These are phyloP conservation scores for Pollenia amentaria DNA, from an alignment of 2,888 invertebrate genomes.

Conservation along the genomic window DNA sequence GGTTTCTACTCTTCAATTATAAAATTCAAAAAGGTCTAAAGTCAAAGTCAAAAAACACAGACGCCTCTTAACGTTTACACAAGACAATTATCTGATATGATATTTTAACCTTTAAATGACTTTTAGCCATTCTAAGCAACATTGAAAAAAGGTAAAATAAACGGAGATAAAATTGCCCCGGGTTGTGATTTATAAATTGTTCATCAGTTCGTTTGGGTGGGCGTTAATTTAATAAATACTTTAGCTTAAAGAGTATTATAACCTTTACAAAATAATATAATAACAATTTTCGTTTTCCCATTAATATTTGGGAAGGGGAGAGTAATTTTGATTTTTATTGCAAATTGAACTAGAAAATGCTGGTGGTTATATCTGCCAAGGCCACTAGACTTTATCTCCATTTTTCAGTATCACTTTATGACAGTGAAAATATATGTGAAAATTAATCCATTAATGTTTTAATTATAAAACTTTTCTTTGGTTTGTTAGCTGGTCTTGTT, in stretches of 20 bases:
- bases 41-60: background rate
- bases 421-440: conserved; percentile 16
- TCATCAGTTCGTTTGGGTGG: background rate
- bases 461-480: conserved; percentile 9
- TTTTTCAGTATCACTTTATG: background rate
- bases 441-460: background rate
- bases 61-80: background rate
- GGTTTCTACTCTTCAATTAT: background rate
- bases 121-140: background rate
- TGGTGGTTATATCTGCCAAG: conserved; percentile 15
- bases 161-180: background rate
- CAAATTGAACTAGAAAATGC: conserved; percentile 22
- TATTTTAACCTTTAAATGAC: background rate
- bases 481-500: background rate
- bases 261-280: background rate
- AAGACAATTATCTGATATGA: background rate
- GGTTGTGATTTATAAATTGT: conserved; percentile 6
- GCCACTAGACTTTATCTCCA: conserved; percentile 18
- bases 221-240: too few species aligned
- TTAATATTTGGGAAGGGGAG: too few species aligned
- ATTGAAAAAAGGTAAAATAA: background rate
- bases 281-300: background rate
- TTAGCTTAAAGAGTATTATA: background rate
- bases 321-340: too few species aligned
- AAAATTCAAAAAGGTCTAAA: background rate